A percentile compares a stretch with the other conserved stretches of the same genome.
These are phyloP conservation scores for Eubucco bourcierii DNA, from an alignment of 2,113 vertebrate genomes.

Conservation along the genomic window DNA sequence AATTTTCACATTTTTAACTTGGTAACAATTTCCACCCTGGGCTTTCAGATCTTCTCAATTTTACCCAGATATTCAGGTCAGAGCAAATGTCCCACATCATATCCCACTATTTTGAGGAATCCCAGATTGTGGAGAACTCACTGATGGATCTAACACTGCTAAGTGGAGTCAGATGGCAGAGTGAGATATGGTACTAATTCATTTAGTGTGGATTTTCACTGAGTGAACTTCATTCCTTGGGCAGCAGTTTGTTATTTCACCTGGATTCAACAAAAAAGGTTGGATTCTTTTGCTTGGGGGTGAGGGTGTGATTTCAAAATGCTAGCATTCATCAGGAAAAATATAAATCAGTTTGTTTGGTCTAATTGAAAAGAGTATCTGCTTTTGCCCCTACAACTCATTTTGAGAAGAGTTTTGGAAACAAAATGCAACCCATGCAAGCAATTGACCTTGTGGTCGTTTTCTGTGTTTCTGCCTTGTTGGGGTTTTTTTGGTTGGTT, in stretches of 20 bases:
- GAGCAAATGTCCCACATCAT: not conserved
- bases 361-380: not conserved
- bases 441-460: not conserved
- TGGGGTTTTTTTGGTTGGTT: too few relatives aligned
- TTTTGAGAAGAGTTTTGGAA: not conserved
- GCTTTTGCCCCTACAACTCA: not conserved
- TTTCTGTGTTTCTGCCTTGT: too few relatives aligned
- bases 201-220: not conserved
- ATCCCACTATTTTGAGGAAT: not conserved
- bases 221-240: not conserved
- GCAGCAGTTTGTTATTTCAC: conserved; percentile 1
- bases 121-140: not conserved
- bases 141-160: rapidly evolving
- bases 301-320: not conserved
- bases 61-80: not conserved
- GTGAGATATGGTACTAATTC: not conserved
- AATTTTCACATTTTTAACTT: not conserved
- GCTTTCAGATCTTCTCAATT: not conserved
- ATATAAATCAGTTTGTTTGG: not conserved
- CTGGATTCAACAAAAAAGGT: not conserved
- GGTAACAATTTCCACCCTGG: not conserved
- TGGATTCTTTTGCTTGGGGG: not conserved
- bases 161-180: not conserved
- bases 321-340: not conserved
- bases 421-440: not conserved